These are phyloP conservation scores for Chrysolina americana DNA, from an alignment of 2,888 invertebrate genomes.

Conservation along the genomic window DNA sequence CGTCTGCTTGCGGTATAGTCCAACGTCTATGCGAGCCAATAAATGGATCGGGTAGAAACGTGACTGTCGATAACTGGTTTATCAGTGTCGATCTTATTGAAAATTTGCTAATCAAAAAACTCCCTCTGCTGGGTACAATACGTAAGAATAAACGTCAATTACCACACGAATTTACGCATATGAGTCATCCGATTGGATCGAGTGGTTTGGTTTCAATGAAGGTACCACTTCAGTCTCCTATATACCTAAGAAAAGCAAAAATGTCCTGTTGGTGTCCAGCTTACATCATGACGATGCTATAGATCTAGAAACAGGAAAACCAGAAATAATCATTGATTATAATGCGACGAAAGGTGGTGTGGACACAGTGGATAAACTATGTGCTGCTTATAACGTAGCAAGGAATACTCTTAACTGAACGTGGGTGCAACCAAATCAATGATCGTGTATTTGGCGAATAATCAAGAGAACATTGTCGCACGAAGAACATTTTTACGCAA, in stretches of 20 bases:
- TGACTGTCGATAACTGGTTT: slow-evolving; percentile 47
- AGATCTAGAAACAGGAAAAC: slow-evolving; percentile 29
- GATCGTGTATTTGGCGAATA: neutral
- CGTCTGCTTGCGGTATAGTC: slow-evolving; percentile 43
- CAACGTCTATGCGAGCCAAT: slow-evolving; percentile 37
- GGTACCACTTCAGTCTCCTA: slow-evolving; percentile 46
- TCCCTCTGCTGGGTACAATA: too few relatives aligned
- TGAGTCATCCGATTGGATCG: neutral
- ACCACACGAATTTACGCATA: slow-evolving; percentile 22
- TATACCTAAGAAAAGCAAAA: slow-evolving; percentile 37
- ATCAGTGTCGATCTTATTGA: slow-evolving; percentile 27
- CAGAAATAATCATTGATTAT: slow-evolving; percentile 19
- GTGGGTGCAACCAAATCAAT: slow-evolving; percentile 6
- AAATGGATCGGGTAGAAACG: slow-evolving; percentile 46
- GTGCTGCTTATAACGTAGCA: slow-evolving; percentile 28
- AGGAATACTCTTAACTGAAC: slow-evolving; percentile 27
- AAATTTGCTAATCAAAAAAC: slow-evolving; percentile 45
- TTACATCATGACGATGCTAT: slow-evolving; percentile 32
- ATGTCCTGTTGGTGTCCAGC: slow-evolving; percentile 46
- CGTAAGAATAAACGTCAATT: too few relatives aligned
- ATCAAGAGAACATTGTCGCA: neutral
- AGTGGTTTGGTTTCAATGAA: slow-evolving; percentile 48
- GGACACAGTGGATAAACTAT: slow-evolving; percentile 20
- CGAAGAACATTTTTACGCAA: neutral
- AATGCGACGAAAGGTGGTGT: slow-evolving; percentile 20